These are phyloP conservation scores for Echinops telfairi DNA, from an alignment of 2,113 vertebrate species.

Conservation along the genomic window DNA sequence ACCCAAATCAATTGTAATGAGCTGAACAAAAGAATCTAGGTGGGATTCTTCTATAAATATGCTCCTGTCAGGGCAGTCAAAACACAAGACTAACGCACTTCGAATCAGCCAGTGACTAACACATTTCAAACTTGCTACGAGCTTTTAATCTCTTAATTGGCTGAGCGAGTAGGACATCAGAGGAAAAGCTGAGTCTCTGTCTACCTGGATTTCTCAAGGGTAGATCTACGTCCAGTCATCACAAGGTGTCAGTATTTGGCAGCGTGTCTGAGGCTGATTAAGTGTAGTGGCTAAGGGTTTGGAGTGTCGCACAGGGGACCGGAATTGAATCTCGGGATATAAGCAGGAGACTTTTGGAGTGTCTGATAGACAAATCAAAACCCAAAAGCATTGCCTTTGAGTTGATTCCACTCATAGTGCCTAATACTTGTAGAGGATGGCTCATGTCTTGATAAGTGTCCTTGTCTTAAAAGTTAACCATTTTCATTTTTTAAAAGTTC, in stretches of 20 bases:
- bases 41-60: conserved; percentile 70
- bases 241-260: not conserved
- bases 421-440: too few relatives aligned
- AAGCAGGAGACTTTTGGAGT: not conserved
- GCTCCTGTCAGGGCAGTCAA: conserved; percentile 50
- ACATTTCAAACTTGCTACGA: conserved; percentile 15
- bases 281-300: not conserved
- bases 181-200: not conserved
- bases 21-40: conserved; percentile 69
- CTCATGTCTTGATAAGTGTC: not conserved
- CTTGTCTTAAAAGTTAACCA: not conserved
- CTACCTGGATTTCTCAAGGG: conserved; percentile 30
- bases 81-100: conserved; percentile 60
- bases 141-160: conserved; percentile 63
- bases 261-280: conserved; percentile 26
- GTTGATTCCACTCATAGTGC: not conserved
- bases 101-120: conserved; percentile 47
- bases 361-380: not conserved
- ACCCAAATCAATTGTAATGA: conserved; percentile 77
- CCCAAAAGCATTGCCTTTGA: not conserved
- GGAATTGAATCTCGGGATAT: conserved; percentile 6
- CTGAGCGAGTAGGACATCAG: conserved; percentile 23
- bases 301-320: not conserved
- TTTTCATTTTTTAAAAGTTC: not conserved
- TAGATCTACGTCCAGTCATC: not conserved